A percentile compares a stretch with the other conserved stretches of the same genome.
These are phyloP conservation scores for Calyptommatus sinebrachiatus DNA, from an alignment of 2,113 vertebrate species.

Conservation along the genomic window DNA sequence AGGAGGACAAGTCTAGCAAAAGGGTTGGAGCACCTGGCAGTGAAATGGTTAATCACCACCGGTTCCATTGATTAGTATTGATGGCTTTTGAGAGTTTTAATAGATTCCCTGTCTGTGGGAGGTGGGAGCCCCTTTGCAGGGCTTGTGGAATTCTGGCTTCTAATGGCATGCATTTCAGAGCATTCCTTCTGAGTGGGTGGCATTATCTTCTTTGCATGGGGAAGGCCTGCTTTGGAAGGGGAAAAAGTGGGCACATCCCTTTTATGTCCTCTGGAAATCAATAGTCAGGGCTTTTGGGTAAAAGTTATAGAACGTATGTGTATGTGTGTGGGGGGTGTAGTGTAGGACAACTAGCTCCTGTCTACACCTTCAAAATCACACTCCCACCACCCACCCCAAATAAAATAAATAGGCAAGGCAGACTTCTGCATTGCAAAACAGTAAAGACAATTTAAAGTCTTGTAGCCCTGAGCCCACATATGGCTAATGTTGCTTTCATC, in stretches of 20 bases:
- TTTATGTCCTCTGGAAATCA: constrained; percentile 70
- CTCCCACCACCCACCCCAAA: neutral
- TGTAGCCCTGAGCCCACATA: neutral
- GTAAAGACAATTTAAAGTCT: constrained; percentile 1
- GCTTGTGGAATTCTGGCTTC: constrained; percentile 75
- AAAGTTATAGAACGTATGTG: constrained; percentile 59
- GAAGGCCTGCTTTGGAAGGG: constrained; percentile 62
- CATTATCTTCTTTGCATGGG: constrained; percentile 71
- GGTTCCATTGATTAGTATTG: constrained; percentile 79
- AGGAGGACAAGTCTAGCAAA: neutral
- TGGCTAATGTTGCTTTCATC: neutral
- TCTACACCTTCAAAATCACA: neutral
- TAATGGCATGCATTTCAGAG: constrained; percentile 78
- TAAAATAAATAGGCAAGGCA: neutral
- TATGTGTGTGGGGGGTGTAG: neutral
- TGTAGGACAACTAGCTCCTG: constrained; percentile 36
- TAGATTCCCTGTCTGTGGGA: constrained; percentile 74
- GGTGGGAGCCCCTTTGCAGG: constrained; percentile 57
- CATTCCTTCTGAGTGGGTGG: constrained; percentile 91
- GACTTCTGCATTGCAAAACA: neutral
- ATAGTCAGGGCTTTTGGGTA: constrained; percentile 67
- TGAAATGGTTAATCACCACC: constrained; percentile 61
- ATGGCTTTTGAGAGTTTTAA: constrained; percentile 81
- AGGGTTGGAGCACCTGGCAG: neutral
- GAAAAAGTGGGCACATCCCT: constrained; percentile 43